Evolutionary conservation across 35 echinoderm and acorn worm genomes (phyloP), one percentile per base, ranked within the genome.

Genomic region (Apostichopus californicus): DNA sequence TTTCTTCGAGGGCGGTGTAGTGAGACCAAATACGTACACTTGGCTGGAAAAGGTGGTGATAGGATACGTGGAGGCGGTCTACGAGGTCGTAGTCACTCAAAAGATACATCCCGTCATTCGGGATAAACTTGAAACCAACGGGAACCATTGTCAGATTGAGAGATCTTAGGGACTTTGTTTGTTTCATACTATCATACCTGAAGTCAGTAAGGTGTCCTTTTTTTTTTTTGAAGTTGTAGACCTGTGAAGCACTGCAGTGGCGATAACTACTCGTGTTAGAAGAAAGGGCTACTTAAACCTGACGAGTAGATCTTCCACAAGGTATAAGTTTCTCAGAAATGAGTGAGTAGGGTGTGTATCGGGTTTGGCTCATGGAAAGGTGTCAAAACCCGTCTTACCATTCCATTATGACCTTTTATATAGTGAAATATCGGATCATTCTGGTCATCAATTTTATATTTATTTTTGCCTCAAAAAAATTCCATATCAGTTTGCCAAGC

Each of bases 1-100:
- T 46, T 99, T 96, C 92, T 99, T 96, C 66, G 97, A 99, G 75
- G 97, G 97, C 8, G 97, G 97, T 11, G 14, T 96, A 56, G 18
- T 99, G 21, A 86, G 59, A 60, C 87, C 97, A 26, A 99, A 99
- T 89, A 91, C 87, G 2, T 92, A 96, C 53, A 95, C 95, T 0
- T 99, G 97, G 97, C 70, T 99, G 95, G 97, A 99, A 22, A 90
- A 89, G 28, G 77, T 85, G 3, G 77, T 93, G 14, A 88, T 93
- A 6, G 73, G 92, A 65, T 99, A 99, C 61, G 66, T 94, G 1
- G 90, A 99, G 68, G 93, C 93, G 4, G 92, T 96, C 81, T 70
- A 96, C n/a, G 97, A 99, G 25, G 72, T 95, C 8, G 77, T 57
- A 77, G 89, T 91, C 52, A 77, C n/a, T 15, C 89, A 91, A 54